A percentile compares a stretch with the other conserved stretches of the same genome.
Conservation (phyloP, 2,797 vertebrate genomes). For the Dicrostonyx torquatus region DNA sequence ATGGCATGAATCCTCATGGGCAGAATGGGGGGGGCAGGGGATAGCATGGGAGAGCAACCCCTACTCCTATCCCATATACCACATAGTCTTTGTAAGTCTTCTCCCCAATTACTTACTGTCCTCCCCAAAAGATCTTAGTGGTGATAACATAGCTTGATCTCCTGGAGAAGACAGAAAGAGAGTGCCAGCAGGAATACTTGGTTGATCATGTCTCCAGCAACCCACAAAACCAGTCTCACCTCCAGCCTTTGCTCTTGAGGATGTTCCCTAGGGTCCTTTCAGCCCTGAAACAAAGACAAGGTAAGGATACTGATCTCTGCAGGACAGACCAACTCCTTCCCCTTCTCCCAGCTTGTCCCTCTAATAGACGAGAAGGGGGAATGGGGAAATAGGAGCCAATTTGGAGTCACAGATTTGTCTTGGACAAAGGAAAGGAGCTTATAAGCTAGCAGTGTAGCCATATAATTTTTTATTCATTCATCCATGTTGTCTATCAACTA, state of each 20-base stretch:
- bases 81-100: not conserved
- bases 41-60: not conserved
- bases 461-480: not conserved
- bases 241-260: slow-evolving; percentile 95
- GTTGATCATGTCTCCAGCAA: not conserved
- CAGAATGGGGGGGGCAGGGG: not conserved
- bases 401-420: not conserved
- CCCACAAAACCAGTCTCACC: slow-evolving; percentile 83
- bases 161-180: slow-evolving; percentile 81
- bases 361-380: not conserved
- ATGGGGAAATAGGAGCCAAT: not conserved
- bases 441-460: not conserved
- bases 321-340: not conserved
- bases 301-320: not conserved
- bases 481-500: not conserved
- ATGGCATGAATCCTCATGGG: not conserved
- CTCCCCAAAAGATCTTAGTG: slow-evolving; percentile 96
- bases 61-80: not conserved
- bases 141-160: slow-evolving; percentile 96
- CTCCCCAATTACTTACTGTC: slow-evolving; percentile 90
- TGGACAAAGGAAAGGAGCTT: slow-evolving; percentile 35
- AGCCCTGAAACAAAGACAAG: slow-evolving; percentile 86
- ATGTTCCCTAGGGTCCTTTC: slow-evolving; percentile 94
- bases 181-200: not conserved
- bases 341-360: not conserved